Percentiles rank a stretch among this genome's conserved stretches.
phyloP scores from a whole-genome alignment of 2,888 invertebrate species.

The Synanthedon formicaeformis region DNA sequence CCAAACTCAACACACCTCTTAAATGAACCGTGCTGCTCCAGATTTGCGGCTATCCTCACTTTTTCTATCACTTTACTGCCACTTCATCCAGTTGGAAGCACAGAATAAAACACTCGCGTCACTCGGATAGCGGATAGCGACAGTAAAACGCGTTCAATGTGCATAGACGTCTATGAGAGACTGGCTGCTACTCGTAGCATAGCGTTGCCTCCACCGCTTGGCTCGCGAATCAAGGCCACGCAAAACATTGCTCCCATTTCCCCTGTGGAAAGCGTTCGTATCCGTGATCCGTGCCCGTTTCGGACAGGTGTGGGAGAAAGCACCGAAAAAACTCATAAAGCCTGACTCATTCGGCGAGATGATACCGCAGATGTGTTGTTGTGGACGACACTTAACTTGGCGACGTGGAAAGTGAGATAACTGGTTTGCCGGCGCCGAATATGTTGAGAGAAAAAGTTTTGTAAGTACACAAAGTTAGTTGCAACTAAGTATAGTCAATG shows the following conservation, averaged over 20 bases:
- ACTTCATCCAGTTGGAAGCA: constrained; percentile 2
- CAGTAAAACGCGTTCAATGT: constrained; percentile 17
- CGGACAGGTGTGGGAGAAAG: constrained; percentile 67
- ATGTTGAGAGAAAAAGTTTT: constrained; percentile 31
- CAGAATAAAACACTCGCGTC: constrained; percentile 32
- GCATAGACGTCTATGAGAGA: constrained; percentile 27
- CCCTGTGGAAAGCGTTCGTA: constrained; percentile 63
- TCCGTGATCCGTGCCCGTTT: constrained; percentile 63
- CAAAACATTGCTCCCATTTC: constrained; percentile 63
- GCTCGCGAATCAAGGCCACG: constrained; percentile 56
- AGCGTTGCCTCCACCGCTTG: constrained; percentile 15
- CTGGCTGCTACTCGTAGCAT: constrained; percentile 25
- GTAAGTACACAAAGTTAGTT: background rate
- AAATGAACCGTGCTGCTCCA: constrained; percentile 43
- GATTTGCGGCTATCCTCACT: constrained; percentile 50
- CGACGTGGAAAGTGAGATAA: constrained; percentile 52
- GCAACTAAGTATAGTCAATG: background rate
- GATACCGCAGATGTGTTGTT: constrained; percentile 31
- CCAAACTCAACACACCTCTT: constrained; percentile 36
- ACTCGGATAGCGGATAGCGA: constrained; percentile 17
- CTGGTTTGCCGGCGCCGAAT: constrained; percentile 47
- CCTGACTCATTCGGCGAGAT: constrained; percentile 56
- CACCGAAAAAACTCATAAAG: constrained; percentile 56
- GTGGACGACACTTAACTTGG: constrained; percentile 6
- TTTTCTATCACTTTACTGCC: constrained; percentile 13